These are phyloP conservation scores for Callosobruchus maculatus DNA, from an alignment of 2,888 invertebrate genomes.

Conservation along the genomic window DNA sequence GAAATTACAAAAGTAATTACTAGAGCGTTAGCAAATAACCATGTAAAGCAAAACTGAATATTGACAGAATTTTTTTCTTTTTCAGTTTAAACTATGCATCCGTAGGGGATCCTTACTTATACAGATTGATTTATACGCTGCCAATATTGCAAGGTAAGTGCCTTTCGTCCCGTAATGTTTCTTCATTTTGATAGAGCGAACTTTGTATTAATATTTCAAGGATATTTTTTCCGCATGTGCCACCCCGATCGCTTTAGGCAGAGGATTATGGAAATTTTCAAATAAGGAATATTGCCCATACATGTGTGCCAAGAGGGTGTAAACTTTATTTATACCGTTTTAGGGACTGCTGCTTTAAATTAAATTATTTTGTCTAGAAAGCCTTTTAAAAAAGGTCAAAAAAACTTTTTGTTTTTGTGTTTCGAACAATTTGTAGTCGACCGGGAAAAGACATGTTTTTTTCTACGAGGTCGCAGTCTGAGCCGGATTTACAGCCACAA, in stretches of 20 bases:
- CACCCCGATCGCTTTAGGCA: neutral
- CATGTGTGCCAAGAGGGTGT: neutral
- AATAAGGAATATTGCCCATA: neutral
- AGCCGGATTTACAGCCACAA: no score
- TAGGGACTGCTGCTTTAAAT: no score
- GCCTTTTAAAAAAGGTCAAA: no score
- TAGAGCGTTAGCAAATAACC: neutral
- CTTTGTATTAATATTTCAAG: neutral
- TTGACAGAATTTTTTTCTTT: constrained; percentile 27
- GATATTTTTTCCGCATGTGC: neutral
- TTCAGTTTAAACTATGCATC: constrained; percentile 58
- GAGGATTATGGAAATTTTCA: neutral
- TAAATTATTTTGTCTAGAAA: no score
- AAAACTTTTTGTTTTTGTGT: no score
- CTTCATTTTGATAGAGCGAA: neutral
- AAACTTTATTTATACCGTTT: no score
- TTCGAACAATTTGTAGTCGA: no score
- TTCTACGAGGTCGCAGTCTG: no score
- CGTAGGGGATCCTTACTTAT: constrained; percentile 54
- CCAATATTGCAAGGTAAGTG: constrained; percentile 56
- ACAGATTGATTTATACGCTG: constrained; percentile 57
- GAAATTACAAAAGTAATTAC: no score
- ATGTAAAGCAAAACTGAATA: neutral
- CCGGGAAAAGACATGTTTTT: no score
- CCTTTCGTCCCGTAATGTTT: constrained; percentile 13